These are phyloP conservation scores for Phaenicophaeus curvirostris DNA, from an alignment of 2,797 vertebrate genomes.

Conservation along the genomic window DNA sequence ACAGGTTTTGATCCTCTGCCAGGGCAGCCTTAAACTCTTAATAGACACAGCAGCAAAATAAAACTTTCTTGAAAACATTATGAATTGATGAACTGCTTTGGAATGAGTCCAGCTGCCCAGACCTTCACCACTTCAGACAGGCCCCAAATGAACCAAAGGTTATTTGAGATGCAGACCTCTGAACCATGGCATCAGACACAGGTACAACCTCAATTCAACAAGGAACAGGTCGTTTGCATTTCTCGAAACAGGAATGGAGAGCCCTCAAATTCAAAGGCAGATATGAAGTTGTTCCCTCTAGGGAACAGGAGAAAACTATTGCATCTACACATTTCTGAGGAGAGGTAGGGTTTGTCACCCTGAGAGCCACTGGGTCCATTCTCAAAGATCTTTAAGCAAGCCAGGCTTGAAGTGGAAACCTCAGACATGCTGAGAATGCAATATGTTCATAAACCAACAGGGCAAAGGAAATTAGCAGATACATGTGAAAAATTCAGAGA, in stretches of 20 bases:
- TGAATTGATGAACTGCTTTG: slow-evolving; percentile 74
- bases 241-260: background rate
- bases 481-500: background rate
- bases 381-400: background rate
- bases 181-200: background rate
- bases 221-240: slow-evolving; percentile 5
- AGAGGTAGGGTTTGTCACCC: background rate
- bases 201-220: background rate
- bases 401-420: background rate
- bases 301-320: background rate
- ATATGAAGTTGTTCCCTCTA: background rate
- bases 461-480: background rate
- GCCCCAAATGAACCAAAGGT: slow-evolving; percentile 53
- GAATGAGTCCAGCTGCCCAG: slow-evolving; percentile 63
- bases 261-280: background rate
- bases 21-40: slow-evolving; percentile 63
- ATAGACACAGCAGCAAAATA: slow-evolving; percentile 68
- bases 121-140: slow-evolving; percentile 56
- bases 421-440: background rate
- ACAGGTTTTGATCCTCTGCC: slow-evolving; percentile 72
- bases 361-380: background rate
- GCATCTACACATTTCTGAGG: background rate
- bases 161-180: slow-evolving; percentile 34
- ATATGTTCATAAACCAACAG: background rate
- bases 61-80: slow-evolving; percentile 78